Evolutionary conservation across 2,797 vertebrate genomes (phyloP), one percentile per base, ranked within the genome.

Genomic region (Leuciscus waleckii): DNA sequence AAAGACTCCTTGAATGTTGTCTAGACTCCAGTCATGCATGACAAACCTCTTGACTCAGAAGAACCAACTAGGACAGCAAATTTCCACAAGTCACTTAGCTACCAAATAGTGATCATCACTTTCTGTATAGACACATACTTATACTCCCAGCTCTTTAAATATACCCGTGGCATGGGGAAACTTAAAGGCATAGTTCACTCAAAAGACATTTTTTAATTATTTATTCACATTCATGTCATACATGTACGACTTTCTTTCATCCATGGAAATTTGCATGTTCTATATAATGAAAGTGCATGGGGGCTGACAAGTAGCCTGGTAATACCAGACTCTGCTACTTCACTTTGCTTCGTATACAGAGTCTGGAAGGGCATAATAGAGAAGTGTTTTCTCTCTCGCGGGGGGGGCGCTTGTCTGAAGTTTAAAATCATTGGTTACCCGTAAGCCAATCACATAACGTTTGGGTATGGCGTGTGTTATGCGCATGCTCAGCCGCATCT

Each of bases 1-100:
- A 49, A 37, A 77, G 71, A 39, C 0, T 8, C n/a, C 43, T 77
- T 29, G 7, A 84, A 58, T 56, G 82, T 32, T 78, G n/a, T 43
- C 65, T 58, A 69, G 74, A 35, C 83, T 46, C 37, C 37, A 84
- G 83, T 70, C 51, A 79, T 70, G 26, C 17, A 58, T 84, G 83
- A 84, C 65, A 35, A 79, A 61, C 65, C 51, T 8, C 49, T 43
- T 84, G 67, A 84, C 63, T 84, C 83, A 84, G 63, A 70, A 76
- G 6, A 70, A 43, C 43, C 73, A 54, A 43, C 43, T 43, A 56
- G 41, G 16, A 65, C 56, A 73, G 68, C 69, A 81, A 16, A 41
- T 74, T 85, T 63, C 67, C 81, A 43, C 49, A 61, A 56, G 74
- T 61, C 26, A 37, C 54, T 70, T 79, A 37, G 17, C 35, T 61